A percentile compares a stretch with the other conserved stretches of the same genome.
These are phyloP conservation scores for Orthosia gothica DNA, from an alignment of 2,888 invertebrate genomes.

Conservation along the genomic window DNA sequence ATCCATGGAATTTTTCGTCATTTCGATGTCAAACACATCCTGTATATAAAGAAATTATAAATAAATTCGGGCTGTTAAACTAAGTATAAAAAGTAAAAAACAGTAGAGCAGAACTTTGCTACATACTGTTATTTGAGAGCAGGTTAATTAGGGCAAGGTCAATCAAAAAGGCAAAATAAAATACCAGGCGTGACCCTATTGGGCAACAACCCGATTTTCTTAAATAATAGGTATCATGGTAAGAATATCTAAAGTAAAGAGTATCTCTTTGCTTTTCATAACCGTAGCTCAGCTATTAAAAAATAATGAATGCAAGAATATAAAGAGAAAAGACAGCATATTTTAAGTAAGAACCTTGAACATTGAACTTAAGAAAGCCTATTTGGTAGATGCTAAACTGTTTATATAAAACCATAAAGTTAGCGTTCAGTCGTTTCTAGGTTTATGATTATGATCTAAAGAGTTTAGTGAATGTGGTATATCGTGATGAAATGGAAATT, in stretches of 20 bases:
- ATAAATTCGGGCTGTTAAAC: too few species aligned
- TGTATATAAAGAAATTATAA: too few species aligned
- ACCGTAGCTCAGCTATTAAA: conserved; percentile 25
- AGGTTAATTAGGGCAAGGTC: not conserved
- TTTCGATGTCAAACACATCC: too few species aligned
- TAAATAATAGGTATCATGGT: not conserved
- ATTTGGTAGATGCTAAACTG: conserved; percentile 57
- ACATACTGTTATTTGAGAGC: not conserved
- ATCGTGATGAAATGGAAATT: conserved; percentile 47
- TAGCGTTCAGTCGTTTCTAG: conserved; percentile 49
- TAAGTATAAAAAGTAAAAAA: too few species aligned
- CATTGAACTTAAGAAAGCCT: conserved; percentile 52
- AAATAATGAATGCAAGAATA: conserved; percentile 51
- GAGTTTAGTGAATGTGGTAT: conserved; percentile 47
- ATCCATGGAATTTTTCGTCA: too few species aligned
- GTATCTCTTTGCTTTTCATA: conserved; percentile 22
- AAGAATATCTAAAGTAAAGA: conserved; percentile 8
- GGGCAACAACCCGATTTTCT: too few species aligned
- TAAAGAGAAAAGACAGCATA: conserved; percentile 54
- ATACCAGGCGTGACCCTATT: not conserved
- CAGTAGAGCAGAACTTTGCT: too few species aligned
- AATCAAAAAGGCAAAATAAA: not conserved
- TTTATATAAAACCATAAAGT: conserved; percentile 59
- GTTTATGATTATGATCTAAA: conserved; percentile 60
- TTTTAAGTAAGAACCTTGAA: conserved; percentile 47